phyloP scores from a whole-genome alignment of 2,888 invertebrate genomes.

The Drosophila demipolita region DNA sequence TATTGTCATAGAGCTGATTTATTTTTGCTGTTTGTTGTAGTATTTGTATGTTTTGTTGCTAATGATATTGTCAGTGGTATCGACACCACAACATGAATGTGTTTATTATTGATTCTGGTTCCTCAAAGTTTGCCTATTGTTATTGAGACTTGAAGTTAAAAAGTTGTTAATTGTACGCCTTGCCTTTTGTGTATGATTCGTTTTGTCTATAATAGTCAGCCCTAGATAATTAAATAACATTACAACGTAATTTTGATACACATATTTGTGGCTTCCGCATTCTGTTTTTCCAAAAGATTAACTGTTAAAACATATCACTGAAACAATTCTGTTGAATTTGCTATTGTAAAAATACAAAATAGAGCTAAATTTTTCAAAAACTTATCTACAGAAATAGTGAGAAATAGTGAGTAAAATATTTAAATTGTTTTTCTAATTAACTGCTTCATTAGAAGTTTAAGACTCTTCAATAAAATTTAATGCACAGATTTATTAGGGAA shows the following conservation, averaged over 20 bases:
- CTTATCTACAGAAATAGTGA: not conserved
- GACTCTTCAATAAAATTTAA: conserved; percentile 45
- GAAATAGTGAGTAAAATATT: conserved; percentile 12
- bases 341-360: not conserved
- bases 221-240: conserved; percentile 69
- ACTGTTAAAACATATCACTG: conserved; percentile 61
- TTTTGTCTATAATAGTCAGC: conserved; percentile 54
- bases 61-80: conserved; percentile 73
- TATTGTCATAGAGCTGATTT: conserved; percentile 41
- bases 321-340: conserved; percentile 10
- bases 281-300: conserved; percentile 11
- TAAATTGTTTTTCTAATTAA: conserved; percentile 39
- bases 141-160: conserved; percentile 32
- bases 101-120: conserved; percentile 49
- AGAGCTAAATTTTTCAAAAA: not conserved
- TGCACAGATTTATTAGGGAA: conserved; percentile 54
- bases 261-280: conserved; percentile 49
- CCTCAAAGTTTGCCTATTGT: conserved; percentile 30
- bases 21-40: conserved; percentile 13
- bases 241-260: conserved; percentile 52
- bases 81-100: conserved; percentile 59
- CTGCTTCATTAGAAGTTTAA: conserved; percentile 29
- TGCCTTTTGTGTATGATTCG: conserved; percentile 36
- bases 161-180: conserved; percentile 25
- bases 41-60: conserved; percentile 60